Evolutionary conservation across 2,797 vertebrate species (phyloP).

Genomic region (Arnoldichthys spilopterus): DNA sequence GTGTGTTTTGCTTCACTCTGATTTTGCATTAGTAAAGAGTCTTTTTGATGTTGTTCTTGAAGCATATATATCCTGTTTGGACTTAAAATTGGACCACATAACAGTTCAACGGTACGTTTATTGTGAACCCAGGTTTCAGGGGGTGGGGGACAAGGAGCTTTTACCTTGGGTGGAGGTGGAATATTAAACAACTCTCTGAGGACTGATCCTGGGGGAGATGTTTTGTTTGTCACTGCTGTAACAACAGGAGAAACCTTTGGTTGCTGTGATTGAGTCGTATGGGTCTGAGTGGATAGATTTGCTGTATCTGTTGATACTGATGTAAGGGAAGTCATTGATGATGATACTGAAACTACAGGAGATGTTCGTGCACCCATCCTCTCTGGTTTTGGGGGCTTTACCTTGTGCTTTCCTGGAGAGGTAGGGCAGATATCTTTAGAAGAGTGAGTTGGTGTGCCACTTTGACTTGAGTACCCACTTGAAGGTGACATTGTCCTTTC

Average conservation of each 20-base stretch:
- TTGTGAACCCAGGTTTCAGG: constrained; percentile 81
- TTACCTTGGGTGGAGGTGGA: constrained; percentile 90
- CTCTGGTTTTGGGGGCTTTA: constrained; percentile 86
- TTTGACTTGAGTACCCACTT: constrained; percentile 97
- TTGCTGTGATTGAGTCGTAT: constrained; percentile 52
- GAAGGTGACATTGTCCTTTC: constrained; percentile 96
- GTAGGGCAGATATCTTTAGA: constrained; percentile 79
- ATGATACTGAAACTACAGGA: constrained; percentile 82
- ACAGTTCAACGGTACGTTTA: constrained; percentile 73
- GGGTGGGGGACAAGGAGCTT: constrained; percentile 89
- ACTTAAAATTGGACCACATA: constrained; percentile 69
- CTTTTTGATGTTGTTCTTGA: constrained; percentile 56
- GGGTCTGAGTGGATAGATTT: constrained; percentile 65
- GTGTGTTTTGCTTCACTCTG: constrained; percentile 42
- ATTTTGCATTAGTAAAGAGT: constrained; percentile 47
- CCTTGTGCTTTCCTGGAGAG: constrained; percentile 81
- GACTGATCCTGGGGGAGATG: constrained; percentile 45
- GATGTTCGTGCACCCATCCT: constrained; percentile 81
- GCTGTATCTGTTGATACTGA: constrained; percentile 82
- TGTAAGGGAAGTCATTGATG: constrained; percentile 88
- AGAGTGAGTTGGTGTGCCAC: constrained; percentile 91
- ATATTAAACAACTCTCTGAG: constrained; percentile 79
- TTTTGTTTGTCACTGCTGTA: constrained; percentile 51
- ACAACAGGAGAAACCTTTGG: constrained; percentile 46
- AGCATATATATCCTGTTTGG: constrained; percentile 53